These are phyloP conservation scores for Dioctria linearis DNA, from an alignment of 2,888 invertebrate genomes.

Conservation along the genomic window DNA sequence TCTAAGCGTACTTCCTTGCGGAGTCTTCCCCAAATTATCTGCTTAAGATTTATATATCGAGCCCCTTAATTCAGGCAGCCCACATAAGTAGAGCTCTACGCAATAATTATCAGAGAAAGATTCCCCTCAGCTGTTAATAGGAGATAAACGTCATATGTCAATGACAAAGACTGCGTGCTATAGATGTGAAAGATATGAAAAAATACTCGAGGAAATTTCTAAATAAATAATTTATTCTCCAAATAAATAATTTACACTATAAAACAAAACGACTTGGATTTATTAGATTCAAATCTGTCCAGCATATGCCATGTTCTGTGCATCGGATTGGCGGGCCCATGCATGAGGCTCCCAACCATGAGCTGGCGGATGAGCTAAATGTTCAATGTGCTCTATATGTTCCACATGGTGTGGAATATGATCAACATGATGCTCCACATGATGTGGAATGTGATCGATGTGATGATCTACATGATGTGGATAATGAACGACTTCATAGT, in stretches of 20 bases:
- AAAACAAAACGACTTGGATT: background rate
- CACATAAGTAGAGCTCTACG: too few relatives aligned
- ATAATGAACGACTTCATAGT: slow-evolving; percentile 90
- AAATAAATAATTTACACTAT: slow-evolving; percentile 17
- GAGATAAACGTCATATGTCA: too few relatives aligned
- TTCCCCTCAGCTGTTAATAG: too few relatives aligned
- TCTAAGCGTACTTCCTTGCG: too few relatives aligned
- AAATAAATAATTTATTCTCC: slow-evolving; percentile 50
- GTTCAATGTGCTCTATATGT: slow-evolving; percentile 70
- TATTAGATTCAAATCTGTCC: slow-evolving; percentile 62
- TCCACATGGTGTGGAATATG: slow-evolving; percentile 72
- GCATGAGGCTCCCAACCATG: slow-evolving; percentile 74
- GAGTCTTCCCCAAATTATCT: too few relatives aligned
- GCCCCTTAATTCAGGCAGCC: too few relatives aligned
- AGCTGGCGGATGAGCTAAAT: slow-evolving; percentile 61
- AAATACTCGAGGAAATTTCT: too few relatives aligned
- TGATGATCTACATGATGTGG: slow-evolving; percentile 77
- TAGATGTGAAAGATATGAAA: too few relatives aligned
- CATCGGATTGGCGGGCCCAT: slow-evolving; percentile 76
- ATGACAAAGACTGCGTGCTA: too few relatives aligned
- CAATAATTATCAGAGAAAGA: too few relatives aligned
- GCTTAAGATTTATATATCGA: too few relatives aligned
- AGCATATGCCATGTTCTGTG: slow-evolving; percentile 69
- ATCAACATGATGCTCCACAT: slow-evolving; percentile 65
- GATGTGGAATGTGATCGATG: slow-evolving; percentile 65